Conservation (phyloP, 2,888 invertebrate genomes). For the Pristionchus maxplancki region DNA sequence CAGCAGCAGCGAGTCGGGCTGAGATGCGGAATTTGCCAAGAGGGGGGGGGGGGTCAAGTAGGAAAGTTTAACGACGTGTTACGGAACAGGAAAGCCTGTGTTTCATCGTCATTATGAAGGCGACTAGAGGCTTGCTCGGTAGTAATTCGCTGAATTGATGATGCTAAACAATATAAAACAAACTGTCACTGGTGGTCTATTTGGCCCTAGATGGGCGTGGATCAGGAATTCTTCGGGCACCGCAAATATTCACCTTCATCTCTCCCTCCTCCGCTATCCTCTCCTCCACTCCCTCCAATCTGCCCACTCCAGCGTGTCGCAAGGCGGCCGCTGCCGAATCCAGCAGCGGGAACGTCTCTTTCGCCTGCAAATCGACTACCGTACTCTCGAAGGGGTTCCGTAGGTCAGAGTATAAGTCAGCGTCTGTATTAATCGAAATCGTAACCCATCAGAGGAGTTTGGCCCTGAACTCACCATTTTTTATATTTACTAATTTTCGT, state of each 20-base stretch:
- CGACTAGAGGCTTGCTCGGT: no score
- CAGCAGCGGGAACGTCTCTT: conserved; percentile 28
- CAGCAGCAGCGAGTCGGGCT: background rate
- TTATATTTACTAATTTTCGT: background rate
- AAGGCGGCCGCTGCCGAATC: background rate
- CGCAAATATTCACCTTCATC: background rate
- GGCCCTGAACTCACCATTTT: no score
- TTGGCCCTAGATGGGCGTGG: no score
- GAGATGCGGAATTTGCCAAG: background rate
- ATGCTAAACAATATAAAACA: no score
- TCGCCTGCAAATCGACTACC: conserved; percentile 18
- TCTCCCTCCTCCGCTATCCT: background rate
- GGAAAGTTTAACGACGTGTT: no score
- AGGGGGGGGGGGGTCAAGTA: no score
- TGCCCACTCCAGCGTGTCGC: background rate
- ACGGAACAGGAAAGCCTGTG: no score
- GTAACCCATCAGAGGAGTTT: background rate
- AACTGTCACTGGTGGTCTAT: no score
- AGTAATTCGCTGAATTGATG: no score
- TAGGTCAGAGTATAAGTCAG: no score
- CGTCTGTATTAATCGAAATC: background rate
- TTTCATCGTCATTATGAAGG: no score
- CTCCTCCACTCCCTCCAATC: background rate
- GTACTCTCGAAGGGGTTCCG: background rate
- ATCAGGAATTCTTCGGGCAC: no score